Percentiles rank a stretch among this genome's conserved stretches.
These are phyloP conservation scores for Eulemur rubriventer DNA, from an alignment of 2,797 vertebrate genomes.

Conservation along the genomic window DNA sequence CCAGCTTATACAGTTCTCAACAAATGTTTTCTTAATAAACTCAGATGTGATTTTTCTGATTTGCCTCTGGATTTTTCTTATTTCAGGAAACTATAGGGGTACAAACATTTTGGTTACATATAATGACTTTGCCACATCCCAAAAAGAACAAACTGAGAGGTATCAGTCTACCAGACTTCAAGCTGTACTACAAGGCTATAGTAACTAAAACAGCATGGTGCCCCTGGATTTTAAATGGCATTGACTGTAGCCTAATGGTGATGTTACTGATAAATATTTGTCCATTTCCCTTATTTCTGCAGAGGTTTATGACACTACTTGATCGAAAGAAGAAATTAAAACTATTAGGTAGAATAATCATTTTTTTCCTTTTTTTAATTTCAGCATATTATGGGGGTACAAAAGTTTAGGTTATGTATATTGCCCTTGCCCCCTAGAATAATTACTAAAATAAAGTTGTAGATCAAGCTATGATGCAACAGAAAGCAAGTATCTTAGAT, in stretches of 20 bases:
- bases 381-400: too few species aligned
- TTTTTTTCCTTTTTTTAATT: too few species aligned
- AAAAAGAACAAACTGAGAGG: too few species aligned
- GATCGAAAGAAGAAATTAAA: conserved; percentile 29
- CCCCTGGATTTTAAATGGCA: conserved; percentile 31
- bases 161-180: too few species aligned
- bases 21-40: conserved; percentile 23
- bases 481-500: not conserved
- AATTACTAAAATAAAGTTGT: conserved; percentile 46
- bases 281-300: not conserved
- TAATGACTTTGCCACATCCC: too few species aligned
- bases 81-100: too few species aligned
- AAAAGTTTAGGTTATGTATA: too few species aligned
- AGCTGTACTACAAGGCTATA: too few species aligned
- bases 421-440: not conserved
- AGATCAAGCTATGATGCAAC: not conserved
- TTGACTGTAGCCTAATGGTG: not conserved
- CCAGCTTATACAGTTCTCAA: not conserved
- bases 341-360: not conserved
- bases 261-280: not conserved
- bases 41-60: conserved; percentile 39
- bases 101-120: too few species aligned
- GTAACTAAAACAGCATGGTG: not conserved
- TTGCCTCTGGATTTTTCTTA: conserved; percentile 20
- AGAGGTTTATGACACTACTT: not conserved